Conservation (phyloP, 2,888 invertebrate genomes). For the Andrena praecox region DNA sequence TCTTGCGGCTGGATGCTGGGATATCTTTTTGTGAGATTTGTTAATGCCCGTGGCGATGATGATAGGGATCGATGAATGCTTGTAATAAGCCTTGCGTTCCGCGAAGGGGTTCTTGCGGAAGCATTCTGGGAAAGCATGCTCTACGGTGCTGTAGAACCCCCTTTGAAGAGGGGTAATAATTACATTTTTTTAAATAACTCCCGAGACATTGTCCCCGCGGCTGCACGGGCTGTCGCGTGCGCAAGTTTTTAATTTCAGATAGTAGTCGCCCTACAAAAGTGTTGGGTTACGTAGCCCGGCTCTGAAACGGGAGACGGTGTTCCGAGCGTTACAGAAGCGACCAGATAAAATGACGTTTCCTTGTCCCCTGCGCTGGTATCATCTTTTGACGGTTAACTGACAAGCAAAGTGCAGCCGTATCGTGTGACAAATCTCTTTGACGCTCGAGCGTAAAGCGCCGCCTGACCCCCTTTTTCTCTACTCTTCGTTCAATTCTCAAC, state of each 20-base stretch:
- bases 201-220: neutral
- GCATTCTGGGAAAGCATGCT: slow-evolving; percentile 13
- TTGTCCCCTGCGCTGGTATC: neutral
- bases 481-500: slow-evolving; percentile 9
- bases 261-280: neutral
- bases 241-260: slow-evolving; percentile 31
- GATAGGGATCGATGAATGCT: neutral
- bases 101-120: slow-evolving; percentile 24
- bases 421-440: slow-evolving; percentile 39
- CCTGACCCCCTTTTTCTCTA: neutral
- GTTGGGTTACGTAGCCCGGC: slow-evolving; percentile 7
- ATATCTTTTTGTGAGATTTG: too few species aligned
- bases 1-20: neutral
- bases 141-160: neutral
- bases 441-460: neutral
- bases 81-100: neutral
- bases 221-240: neutral
- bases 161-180: slow-evolving; percentile 45
- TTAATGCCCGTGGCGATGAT: neutral
- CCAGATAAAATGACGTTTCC: slow-evolving; percentile 26
- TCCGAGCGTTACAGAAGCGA: slow-evolving; percentile 2
- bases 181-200: slow-evolving; percentile 49
- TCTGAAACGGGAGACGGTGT: slow-evolving; percentile 24
- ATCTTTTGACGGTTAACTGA: slow-evolving; percentile 29
- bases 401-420: slow-evolving; percentile 20